Evolutionary conservation across 2,888 invertebrate species (phyloP).

Genomic region (Heliconius sara): DNA sequence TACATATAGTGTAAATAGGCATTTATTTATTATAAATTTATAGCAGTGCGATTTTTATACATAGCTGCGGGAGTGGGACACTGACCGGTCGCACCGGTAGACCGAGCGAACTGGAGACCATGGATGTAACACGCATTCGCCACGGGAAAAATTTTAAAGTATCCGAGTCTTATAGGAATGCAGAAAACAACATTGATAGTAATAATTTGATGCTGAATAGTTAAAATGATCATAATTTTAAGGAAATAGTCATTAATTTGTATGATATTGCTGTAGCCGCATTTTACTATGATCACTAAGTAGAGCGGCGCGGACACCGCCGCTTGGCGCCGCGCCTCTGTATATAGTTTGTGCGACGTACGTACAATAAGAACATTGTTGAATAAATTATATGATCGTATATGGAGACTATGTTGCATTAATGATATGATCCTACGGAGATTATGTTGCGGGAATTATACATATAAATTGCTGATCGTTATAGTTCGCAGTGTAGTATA

Average conservation of each 20-base stretch:
- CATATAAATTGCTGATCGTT: no score
- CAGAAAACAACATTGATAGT: constrained; percentile 55
- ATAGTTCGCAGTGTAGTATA: no score
- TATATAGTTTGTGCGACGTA: constrained; percentile 59
- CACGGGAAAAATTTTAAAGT: constrained; percentile 70
- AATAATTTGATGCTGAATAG: constrained; percentile 69
- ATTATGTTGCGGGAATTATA: constrained; percentile 12
- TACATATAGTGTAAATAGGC: constrained; percentile 85
- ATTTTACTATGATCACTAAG: constrained; percentile 80
- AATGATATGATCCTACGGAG: not conserved
- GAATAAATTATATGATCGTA: constrained; percentile 84
- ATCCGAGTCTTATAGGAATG: constrained; percentile 79
- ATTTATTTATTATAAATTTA: constrained; percentile 84
- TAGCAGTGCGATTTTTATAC: constrained; percentile 82
- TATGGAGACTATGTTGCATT: no score
- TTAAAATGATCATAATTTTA: constrained; percentile 80
- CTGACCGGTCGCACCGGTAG: constrained; percentile 69
- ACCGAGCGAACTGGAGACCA: constrained; percentile 72
- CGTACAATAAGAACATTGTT: constrained; percentile 67
- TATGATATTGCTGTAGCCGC: constrained; percentile 84
- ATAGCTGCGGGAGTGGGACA: constrained; percentile 80
- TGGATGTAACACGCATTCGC: constrained; percentile 72
- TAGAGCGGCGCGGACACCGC: constrained; percentile 50
- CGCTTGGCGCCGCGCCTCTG: constrained; percentile 61
- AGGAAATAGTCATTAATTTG: constrained; percentile 85